Percentiles rank a stretch among this genome's conserved stretches.
phyloP scores from a whole-genome alignment of 2,888 invertebrate genomes.

The Pseudococcus jackbeardsleyi region DNA sequence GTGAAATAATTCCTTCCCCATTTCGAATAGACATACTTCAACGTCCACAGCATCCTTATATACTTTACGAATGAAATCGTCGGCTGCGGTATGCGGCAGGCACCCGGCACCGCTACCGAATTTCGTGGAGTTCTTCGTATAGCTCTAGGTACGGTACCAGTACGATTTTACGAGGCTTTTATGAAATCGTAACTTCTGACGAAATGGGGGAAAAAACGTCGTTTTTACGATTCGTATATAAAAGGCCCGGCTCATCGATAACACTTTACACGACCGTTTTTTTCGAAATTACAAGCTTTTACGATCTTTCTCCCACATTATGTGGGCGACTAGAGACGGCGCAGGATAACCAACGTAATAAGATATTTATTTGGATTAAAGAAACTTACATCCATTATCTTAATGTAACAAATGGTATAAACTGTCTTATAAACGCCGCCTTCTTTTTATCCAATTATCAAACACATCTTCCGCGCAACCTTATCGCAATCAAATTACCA shows the following conservation, averaged over 20 bases:
- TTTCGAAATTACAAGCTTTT: constrained; percentile 60
- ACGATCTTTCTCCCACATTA: constrained; percentile 48
- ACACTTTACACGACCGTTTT: constrained; percentile 60
- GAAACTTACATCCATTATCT: constrained; percentile 61
- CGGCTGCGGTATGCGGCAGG: too few relatives aligned
- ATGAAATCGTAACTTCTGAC: constrained; percentile 61
- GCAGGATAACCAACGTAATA: constrained; percentile 55
- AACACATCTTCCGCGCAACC: neutral
- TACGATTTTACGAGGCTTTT: constrained; percentile 52
- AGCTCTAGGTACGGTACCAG: neutral
- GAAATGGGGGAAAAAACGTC: constrained; percentile 48
- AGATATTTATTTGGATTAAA: constrained; percentile 61
- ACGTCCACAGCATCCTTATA: too few relatives aligned
- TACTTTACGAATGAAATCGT: too few relatives aligned
- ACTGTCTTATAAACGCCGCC: constrained; percentile 59
- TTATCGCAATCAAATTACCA: constrained; percentile 28
- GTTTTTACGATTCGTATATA: constrained; percentile 48
- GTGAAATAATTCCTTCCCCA: too few relatives aligned
- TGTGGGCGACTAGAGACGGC: constrained; percentile 39
- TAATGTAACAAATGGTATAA: constrained; percentile 60
- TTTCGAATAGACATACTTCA: too few relatives aligned
- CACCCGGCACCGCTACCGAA: too few relatives aligned
- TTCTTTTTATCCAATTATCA: constrained; percentile 53
- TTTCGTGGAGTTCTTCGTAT: too few relatives aligned
- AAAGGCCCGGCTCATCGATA: constrained; percentile 58